phyloP scores from a whole-genome alignment of 2,113 vertebrate species.

The Pachypanchax playfairii region DNA sequence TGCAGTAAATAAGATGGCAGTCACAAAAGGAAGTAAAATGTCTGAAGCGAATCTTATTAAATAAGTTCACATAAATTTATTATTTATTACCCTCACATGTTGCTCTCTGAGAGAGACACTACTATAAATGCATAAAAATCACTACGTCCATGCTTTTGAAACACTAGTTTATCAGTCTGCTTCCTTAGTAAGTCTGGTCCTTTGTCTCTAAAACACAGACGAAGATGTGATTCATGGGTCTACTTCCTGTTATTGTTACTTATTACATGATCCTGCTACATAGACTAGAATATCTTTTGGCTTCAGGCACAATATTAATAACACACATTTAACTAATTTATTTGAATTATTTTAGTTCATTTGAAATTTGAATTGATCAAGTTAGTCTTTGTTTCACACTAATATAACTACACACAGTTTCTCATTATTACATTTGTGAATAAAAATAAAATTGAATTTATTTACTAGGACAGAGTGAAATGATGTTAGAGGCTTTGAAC shows the following conservation, averaged over 20 bases:
- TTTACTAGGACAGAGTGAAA: too few relatives aligned
- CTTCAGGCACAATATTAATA: background rate
- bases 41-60: too few relatives aligned
- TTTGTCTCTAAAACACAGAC: constrained; percentile 17
- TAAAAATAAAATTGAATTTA: too few relatives aligned
- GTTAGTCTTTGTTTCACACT: background rate
- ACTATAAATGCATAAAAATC: background rate
- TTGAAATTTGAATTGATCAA: background rate
- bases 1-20: too few relatives aligned
- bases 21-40: background rate
- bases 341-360: background rate
- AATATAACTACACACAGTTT: background rate
- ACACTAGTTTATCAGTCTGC: background rate
- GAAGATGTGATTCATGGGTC: constrained; percentile 53
- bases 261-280: background rate
- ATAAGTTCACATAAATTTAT: background rate
- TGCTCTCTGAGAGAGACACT: background rate
- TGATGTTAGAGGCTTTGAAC: background rate
- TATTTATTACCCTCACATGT: background rate
- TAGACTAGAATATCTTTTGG: background rate
- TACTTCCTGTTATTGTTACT: too few relatives aligned
- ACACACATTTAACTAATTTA: too few relatives aligned
- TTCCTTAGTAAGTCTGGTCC: background rate
- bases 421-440: background rate
- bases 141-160: background rate